phyloP scores from a whole-genome alignment of 2,797 vertebrate genomes.

The Falco berigora region DNA sequence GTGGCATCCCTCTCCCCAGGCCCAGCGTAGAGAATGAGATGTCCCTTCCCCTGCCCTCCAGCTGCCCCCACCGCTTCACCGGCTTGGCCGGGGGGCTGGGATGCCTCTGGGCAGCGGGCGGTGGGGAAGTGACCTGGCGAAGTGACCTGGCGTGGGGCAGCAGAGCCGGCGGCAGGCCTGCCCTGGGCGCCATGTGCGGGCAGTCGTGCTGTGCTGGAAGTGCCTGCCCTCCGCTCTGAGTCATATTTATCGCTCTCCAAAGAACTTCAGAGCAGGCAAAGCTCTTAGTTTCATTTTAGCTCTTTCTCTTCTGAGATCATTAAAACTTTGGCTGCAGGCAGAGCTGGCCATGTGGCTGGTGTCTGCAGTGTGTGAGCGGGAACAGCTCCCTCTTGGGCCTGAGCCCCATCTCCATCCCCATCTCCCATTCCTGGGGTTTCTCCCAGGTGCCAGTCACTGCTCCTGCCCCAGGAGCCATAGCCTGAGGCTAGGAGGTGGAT shows the following conservation, averaged over 20 bases:
- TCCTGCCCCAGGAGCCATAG: neutral
- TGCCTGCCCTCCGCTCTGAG: neutral
- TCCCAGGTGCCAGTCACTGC: neutral
- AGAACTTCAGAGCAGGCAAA: neutral
- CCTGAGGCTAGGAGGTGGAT: neutral
- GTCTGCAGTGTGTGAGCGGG: neutral
- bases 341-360: neutral
- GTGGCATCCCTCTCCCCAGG: neutral
- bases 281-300: neutral
- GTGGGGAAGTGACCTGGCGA: neutral
- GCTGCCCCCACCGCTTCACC: neutral
- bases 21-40: neutral
- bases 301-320: neutral
- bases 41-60: neutral
- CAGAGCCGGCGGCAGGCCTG: neutral
- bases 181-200: fast-evolving
- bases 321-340: neutral
- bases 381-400: neutral
- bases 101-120: fast-evolving
- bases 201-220: fast-evolving
- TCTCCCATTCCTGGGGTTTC: neutral
- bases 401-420: neutral
- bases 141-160: neutral
- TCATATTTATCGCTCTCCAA: no score
- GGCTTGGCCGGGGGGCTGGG: neutral